These are phyloP conservation scores for Malacoctenus gilli DNA, from an alignment of 2,797 vertebrate genomes.

Conservation along the genomic window DNA sequence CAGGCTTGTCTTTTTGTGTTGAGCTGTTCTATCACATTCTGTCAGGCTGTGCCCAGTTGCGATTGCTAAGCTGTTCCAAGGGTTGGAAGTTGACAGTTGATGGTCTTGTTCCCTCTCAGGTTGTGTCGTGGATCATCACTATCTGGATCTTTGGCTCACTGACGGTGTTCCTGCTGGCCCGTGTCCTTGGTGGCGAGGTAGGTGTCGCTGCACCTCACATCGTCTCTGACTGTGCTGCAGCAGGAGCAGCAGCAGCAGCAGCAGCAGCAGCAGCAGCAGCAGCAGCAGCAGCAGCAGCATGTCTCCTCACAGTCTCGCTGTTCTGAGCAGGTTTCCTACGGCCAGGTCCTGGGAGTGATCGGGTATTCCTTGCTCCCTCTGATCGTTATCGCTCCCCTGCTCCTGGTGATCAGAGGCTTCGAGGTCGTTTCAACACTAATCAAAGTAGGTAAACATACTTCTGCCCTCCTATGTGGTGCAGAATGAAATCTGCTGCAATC, in stretches of 20 bases:
- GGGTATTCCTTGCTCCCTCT: conserved; percentile 98
- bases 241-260: too few species aligned
- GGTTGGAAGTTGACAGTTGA: too few species aligned
- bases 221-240: background rate
- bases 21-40: too few species aligned
- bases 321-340: conserved; percentile 91
- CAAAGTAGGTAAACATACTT: conserved; percentile 85
- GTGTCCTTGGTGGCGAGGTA: conserved; percentile 98
- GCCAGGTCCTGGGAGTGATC: conserved; percentile 97
- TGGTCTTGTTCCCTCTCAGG: conserved; percentile 79
- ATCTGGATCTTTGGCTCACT: conserved; percentile 99
- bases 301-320: too few species aligned
- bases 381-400: conserved; percentile 94
- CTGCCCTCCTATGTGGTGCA: too few species aligned
- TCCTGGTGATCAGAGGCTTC: conserved; percentile 91
- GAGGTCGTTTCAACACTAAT: conserved; percentile 92
- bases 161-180: conserved; percentile 95
- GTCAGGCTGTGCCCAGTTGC: too few species aligned
- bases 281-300: too few species aligned
- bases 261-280: too few species aligned
- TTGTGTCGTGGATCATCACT: conserved; percentile 99
- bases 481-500: too few species aligned
- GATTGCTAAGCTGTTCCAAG: too few species aligned
- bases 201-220: conserved; percentile 45
- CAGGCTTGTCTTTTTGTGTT: too few species aligned